phyloP scores from a whole-genome alignment of 64 coral and sea anemone species.

The Actinia equina region DNA sequence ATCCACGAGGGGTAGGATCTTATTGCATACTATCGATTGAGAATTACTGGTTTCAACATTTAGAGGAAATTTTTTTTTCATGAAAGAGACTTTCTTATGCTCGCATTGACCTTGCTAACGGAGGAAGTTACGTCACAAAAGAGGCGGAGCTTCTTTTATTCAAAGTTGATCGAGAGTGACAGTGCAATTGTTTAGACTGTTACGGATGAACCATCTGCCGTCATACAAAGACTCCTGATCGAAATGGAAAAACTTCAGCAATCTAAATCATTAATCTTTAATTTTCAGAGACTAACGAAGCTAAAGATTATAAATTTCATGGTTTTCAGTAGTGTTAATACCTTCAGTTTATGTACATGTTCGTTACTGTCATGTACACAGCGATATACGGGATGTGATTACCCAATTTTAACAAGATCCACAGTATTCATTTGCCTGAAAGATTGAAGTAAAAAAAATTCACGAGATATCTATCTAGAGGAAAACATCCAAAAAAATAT shows the following conservation, averaged over 20 bases:
- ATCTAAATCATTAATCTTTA: conserved; percentile 29
- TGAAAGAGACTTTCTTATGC: background rate
- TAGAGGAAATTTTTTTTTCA: background rate
- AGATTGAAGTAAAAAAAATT: background rate
- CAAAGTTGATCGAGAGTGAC: conserved; percentile 34
- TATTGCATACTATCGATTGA: background rate
- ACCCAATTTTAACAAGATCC: background rate
- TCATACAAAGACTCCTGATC: conserved; percentile 29
- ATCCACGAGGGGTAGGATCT: background rate
- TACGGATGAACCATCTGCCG: conserved; percentile 46
- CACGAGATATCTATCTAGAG: background rate
- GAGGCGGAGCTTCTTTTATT: conserved; percentile 32
- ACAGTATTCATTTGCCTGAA: background rate
- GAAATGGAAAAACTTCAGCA: conserved; percentile 29
- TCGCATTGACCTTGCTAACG: conserved; percentile 21
- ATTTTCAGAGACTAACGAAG: conserved; percentile 11
- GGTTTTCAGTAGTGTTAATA: background rate
- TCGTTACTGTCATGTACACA: background rate
- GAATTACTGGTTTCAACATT: background rate
- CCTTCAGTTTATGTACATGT: background rate
- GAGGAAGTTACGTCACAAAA: conserved; percentile 45
- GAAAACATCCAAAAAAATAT: background rate
- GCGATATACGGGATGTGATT: background rate
- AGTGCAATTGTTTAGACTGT: background rate
- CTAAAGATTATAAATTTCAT: background rate